Percentiles rank a stretch among this genome's conserved stretches.
Evolutionary conservation across 2,888 invertebrate species (phyloP).

Genomic region (Clistopyga incitator): DNA sequence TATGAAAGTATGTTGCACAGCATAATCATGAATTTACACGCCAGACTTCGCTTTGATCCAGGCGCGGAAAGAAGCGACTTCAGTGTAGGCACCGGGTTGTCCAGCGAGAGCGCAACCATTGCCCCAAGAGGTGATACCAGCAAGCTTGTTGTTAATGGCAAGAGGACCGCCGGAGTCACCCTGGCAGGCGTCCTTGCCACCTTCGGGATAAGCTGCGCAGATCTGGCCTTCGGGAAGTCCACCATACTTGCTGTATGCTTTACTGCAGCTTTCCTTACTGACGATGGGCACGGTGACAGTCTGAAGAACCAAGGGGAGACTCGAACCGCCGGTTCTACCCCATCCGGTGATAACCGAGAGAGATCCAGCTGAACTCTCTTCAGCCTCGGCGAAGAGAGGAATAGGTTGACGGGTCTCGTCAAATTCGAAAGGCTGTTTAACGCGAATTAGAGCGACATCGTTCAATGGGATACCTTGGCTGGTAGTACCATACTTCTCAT

Average conservation of each 20-base stretch:
- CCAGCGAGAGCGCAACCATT: slow-evolving; percentile 86
- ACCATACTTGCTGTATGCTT: slow-evolving; percentile 82
- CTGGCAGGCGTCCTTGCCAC: slow-evolving; percentile 83
- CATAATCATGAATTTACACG: too few relatives aligned
- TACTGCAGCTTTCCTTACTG: slow-evolving; percentile 84
- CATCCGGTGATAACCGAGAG: slow-evolving; percentile 74
- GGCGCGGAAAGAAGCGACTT: slow-evolving; percentile 85
- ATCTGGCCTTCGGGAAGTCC: slow-evolving; percentile 83
- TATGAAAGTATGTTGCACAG: too few relatives aligned
- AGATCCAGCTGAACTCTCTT: slow-evolving; percentile 69
- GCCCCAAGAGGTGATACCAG: slow-evolving; percentile 83
- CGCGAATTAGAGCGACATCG: slow-evolving; percentile 86
- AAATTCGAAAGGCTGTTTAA: slow-evolving; percentile 82
- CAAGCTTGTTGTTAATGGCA: slow-evolving; percentile 72
- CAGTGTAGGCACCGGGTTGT: slow-evolving; percentile 84
- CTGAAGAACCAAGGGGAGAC: slow-evolving; percentile 81
- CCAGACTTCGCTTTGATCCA: slow-evolving; percentile 68
- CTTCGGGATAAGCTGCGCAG: slow-evolving; percentile 86
- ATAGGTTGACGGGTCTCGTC: slow-evolving; percentile 45
- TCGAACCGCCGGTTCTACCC: slow-evolving; percentile 71
- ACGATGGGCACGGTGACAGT: slow-evolving; percentile 86
- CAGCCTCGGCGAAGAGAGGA: slow-evolving; percentile 72
- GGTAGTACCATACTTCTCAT: slow-evolving; percentile 85
- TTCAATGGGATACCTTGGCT: slow-evolving; percentile 72
- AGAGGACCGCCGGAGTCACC: slow-evolving; percentile 78